A percentile compares a stretch with the other conserved stretches of the same genome.
These are phyloP conservation scores for Zootermopsis nevadensis DNA, from an alignment of 2,888 invertebrate species.

Conservation along the genomic window DNA sequence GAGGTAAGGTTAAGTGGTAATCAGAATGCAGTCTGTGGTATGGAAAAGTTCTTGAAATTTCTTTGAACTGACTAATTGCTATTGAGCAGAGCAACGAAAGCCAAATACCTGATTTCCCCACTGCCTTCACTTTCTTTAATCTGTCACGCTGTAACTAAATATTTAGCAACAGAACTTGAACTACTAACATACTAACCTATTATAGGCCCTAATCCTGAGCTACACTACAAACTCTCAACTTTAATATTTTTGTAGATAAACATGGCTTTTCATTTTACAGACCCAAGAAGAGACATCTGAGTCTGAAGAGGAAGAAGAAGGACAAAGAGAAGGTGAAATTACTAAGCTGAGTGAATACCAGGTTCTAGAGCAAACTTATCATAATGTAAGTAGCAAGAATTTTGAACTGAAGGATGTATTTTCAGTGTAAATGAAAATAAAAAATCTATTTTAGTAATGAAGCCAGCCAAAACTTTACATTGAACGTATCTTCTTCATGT, in stretches of 20 bases:
- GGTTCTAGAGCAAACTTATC: neutral
- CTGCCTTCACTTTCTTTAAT: too few relatives aligned
- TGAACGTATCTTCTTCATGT: neutral
- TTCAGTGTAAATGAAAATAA: neutral
- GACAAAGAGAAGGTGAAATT: neutral
- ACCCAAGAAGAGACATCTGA: neutral
- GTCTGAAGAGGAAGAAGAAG: constrained; percentile 12
- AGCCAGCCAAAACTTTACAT: neutral
- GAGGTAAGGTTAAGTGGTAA: too few relatives aligned
- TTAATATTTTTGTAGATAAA: neutral
- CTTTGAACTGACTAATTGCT: too few relatives aligned
- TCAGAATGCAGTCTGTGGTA: too few relatives aligned
- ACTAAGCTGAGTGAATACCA: neutral
- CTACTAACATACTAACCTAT: too few relatives aligned
- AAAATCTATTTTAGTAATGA: neutral
- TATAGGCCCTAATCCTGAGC: too few relatives aligned
- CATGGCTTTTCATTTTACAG: constrained; percentile 3
- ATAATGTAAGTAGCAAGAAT: neutral
- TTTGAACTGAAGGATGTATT: neutral
- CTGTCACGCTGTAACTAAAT: too few relatives aligned
- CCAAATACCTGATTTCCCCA: too few relatives aligned
- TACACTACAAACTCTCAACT: too few relatives aligned
- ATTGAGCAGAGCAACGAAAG: too few relatives aligned
- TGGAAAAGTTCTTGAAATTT: too few relatives aligned
- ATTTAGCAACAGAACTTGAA: too few relatives aligned